Percentiles rank a stretch among this genome's conserved stretches.
phyloP scores from a whole-genome alignment of 2,797 vertebrate genomes.

The Scarus forsteni region DNA sequence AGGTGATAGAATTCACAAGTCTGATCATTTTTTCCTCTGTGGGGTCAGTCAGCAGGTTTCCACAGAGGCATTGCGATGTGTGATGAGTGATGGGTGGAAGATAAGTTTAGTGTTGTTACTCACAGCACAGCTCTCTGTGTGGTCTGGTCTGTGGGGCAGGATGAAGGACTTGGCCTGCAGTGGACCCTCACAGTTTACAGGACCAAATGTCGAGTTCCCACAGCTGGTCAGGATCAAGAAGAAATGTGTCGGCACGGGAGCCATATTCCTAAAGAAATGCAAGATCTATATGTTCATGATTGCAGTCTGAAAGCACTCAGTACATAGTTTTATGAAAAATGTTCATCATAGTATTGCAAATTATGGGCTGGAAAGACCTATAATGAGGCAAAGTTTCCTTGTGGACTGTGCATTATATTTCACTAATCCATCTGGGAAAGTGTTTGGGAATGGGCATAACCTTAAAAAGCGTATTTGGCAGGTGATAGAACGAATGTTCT shows the following conservation, averaged over 20 bases:
- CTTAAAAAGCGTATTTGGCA: no score
- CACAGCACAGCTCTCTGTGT: constrained; percentile 91
- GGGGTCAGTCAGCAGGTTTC: constrained; percentile 5
- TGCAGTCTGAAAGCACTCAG: no score
- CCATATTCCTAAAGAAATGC: constrained; percentile 53
- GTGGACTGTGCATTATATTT: no score
- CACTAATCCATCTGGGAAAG: no score
- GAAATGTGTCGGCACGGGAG: constrained; percentile 92
- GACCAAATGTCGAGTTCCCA: constrained; percentile 72
- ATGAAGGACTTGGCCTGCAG: constrained; percentile 87
- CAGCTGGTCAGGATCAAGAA: constrained; percentile 94
- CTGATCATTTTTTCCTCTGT: not conserved
- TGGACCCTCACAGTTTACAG: constrained; percentile 77
- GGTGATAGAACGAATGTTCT: no score
- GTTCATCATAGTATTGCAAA: no score
- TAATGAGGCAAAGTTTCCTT: no score
- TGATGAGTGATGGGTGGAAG: not conserved
- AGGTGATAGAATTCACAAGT: not conserved
- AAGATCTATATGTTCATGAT: not conserved
- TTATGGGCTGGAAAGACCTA: no score
- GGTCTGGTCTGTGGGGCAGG: constrained; percentile 91
- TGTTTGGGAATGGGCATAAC: no score
- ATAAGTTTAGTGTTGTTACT: constrained; percentile 70
- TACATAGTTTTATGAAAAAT: no score
- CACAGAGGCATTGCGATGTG: not conserved